A percentile compares a stretch with the other conserved stretches of the same genome.
Evolutionary conservation across 2,797 vertebrate genomes (phyloP).

Genomic region (Falco rusticolus): DNA sequence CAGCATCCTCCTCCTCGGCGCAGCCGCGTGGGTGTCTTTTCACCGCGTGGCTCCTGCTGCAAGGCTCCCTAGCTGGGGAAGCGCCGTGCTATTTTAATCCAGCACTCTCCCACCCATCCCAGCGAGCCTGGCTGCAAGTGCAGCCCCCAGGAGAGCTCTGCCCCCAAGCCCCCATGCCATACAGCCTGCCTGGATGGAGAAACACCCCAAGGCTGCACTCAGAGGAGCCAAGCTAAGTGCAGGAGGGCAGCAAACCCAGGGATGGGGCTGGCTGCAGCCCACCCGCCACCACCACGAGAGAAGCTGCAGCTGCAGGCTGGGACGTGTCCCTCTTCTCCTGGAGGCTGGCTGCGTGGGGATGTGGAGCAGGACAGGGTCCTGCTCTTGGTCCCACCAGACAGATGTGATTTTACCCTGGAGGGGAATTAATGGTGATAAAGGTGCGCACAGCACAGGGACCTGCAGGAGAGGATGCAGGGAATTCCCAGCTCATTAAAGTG

Average conservation of each 20-base stretch:
- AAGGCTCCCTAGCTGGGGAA: slow-evolving; percentile 1
- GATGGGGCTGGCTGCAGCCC: not conserved
- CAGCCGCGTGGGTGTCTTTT: not conserved
- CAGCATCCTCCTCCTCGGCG: not conserved
- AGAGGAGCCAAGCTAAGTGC: not conserved
- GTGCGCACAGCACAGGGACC: not conserved
- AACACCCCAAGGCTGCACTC: not conserved
- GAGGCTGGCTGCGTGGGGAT: not conserved
- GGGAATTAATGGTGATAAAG: not conserved
- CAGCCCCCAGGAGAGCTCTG: not conserved
- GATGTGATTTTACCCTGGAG: not conserved
- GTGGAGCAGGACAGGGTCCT: fast-evolving
- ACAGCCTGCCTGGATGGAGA: fast-evolving
- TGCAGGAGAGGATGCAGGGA: not conserved
- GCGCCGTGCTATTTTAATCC: not conserved
- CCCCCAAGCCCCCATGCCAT: not conserved
- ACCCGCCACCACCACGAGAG: not conserved
- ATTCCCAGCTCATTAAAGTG: not conserved
- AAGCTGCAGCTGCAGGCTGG: not conserved
- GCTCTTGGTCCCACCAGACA: not conserved
- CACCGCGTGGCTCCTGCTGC: not conserved
- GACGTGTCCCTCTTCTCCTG: not conserved
- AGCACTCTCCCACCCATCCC: not conserved
- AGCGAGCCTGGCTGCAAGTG: not conserved
- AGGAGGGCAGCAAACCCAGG: not conserved